These are phyloP conservation scores for Zaprionus nigranus DNA, from an alignment of 1,140 invertebrate species.

Conservation along the genomic window DNA sequence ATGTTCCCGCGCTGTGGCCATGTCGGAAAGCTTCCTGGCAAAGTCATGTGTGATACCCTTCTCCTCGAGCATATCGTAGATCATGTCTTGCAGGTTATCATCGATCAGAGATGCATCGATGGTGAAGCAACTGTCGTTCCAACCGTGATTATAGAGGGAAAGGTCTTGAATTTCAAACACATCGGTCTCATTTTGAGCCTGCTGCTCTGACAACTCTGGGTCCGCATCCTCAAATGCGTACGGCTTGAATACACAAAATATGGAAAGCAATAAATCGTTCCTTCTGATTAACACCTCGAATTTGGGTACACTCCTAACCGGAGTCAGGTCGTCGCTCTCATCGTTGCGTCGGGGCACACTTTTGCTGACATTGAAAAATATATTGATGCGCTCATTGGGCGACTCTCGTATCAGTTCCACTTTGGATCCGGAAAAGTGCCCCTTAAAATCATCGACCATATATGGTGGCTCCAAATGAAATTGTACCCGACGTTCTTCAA, in stretches of 20 bases:
- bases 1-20: slow-evolving; percentile 45
- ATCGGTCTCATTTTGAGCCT: neutral
- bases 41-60: slow-evolving; percentile 45
- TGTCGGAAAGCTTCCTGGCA: slow-evolving; percentile 41
- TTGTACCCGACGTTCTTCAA: slow-evolving; percentile 38
- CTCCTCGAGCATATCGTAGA: slow-evolving; percentile 31
- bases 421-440: slow-evolving; percentile 6
- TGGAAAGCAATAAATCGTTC: slow-evolving; percentile 28
- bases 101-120: slow-evolving; percentile 34
- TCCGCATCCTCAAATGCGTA: slow-evolving; percentile 24
- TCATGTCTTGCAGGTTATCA: slow-evolving; percentile 15
- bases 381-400: slow-evolving; percentile 23
- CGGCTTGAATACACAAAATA: slow-evolving; percentile 38
- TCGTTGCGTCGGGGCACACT: slow-evolving; percentile 29
- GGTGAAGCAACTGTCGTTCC: slow-evolving; percentile 37
- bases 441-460: slow-evolving; percentile 34
- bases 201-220: slow-evolving; percentile 9
- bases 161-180: slow-evolving; percentile 40
- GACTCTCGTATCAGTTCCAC: slow-evolving; percentile 31
- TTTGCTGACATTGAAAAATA: slow-evolving; percentile 45
- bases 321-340: neutral
- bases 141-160: slow-evolving; percentile 20
- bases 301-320: slow-evolving; percentile 36
- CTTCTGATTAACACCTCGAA: slow-evolving; percentile 48
- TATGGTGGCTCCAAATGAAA: slow-evolving; percentile 31